Evolutionary conservation across 2,797 vertebrate genomes (phyloP), one percentile per base, ranked within the genome.

Genomic region (Oceanodroma leucorhoa): DNA sequence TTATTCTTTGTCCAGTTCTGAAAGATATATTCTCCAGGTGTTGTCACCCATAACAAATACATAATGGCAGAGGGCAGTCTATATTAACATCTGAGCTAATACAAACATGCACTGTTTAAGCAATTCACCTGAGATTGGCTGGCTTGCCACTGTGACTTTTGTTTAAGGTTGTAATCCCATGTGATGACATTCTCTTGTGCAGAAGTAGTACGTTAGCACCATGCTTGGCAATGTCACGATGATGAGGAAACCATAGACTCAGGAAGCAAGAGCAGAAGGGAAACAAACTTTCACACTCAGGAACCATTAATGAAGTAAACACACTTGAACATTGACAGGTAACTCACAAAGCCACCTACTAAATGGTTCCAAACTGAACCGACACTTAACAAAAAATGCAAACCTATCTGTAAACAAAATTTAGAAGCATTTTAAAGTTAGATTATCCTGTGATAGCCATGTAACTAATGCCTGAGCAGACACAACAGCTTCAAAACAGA

Each of bases 51-150:
- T 94, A 93, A 77, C 93, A 86, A 90, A 93, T 19, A 48, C 83
- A 77, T 69, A 93, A 93, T 73, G 93, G 91, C 85, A 90, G 80
- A 94, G 83, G 94, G 67, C 86, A 94, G 53, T 40, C 88, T 76
- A 43, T 80, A 94, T 93, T 94, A 95, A 93, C 94, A 90, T 90
- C 60, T 73, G 71, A 90, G 90, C 85, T 96, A 92, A 93, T 11
- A 64, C 94, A 96, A 96, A 96, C 88, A 95, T 2, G 13, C n/a
- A 8, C 90, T 95, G 92, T 94, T 97, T 90, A 97, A 96, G 92
- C 90, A 93, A 89, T 96, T 85, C 95, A 95, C 95, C 94, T 96
- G 91, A 90, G 86, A 83, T 5, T 67, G 90, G 89, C 67, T 69
- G 86, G 81, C 71, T 83, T 14, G 7, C 83, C 34, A 7, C 83